Base-by-base conservation (phyloP, 2,888 invertebrate genomes). In the Ochropacha duplaris region DNA sequence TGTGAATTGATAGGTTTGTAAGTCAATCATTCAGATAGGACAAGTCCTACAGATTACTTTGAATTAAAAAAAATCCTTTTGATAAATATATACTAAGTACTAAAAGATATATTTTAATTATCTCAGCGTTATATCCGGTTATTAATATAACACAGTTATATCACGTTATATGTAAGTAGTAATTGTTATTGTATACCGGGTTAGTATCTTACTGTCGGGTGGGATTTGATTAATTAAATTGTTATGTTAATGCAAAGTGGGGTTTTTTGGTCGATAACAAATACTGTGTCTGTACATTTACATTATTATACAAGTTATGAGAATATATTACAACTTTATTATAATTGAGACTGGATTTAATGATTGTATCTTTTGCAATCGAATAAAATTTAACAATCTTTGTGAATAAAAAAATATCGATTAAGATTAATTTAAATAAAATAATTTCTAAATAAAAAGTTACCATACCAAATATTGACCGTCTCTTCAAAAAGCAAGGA, bases 191-290 rank as follows among this genome's bases (percentile, higher is more conserved):
- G 19, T 9, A 19, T 44, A 44, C n/a, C 19, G 19, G 9, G 57
- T 65, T 61, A 64, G 71, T 77, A 72, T 72, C 72, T 76, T 76
- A 75, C 70, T 72, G 76, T 74, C 69, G 76, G 71, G 64, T 65
- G 72, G 72, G 78, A 71, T 72, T 85, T 87, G 86, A 88, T 88
- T 87, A 88, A 89, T 89, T 87, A 86, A 87, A 89, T 86, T 86
- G 83, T 83, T 89, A 89, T 89, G 88, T 76, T 86, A 89, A 90
- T 88, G 75, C 73, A 72, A 55, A 64, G 50, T 68, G 72, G 68
- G 81, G 84, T 87, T 87, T 88, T 88, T 88, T 87, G 85, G 84
- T 83, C 79, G 83, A 81, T 79, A 74, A 64, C 57, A 66, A 63
- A 68, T 62, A 66, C 65, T 65, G 61, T 60, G 36, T 56, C 56